A percentile compares a stretch with the other conserved stretches of the same genome.
phyloP scores from a whole-genome alignment of 2,113 vertebrate genomes.

The Dolichotis patagonum region DNA sequence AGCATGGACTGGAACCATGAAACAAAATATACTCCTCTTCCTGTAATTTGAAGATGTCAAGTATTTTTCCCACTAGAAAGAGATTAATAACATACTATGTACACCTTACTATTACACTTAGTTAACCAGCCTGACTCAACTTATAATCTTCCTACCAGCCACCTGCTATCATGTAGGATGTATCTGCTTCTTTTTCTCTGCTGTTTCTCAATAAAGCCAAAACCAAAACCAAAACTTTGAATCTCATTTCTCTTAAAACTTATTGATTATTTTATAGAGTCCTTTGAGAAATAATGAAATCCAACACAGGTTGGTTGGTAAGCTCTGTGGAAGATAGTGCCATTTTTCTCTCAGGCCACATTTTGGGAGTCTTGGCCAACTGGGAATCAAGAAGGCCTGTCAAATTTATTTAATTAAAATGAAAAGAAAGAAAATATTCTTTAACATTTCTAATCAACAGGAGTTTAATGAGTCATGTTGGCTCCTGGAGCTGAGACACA shows the following conservation, averaged over 20 bases:
- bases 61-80: not conserved
- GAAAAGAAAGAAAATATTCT: conserved; percentile 84
- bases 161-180: not conserved
- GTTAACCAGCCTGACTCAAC: not conserved
- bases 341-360: not conserved
- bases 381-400: conserved; percentile 62
- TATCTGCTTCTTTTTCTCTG: not conserved
- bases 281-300: conserved; percentile 5
- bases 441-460: conserved; percentile 85
- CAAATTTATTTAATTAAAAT: conserved; percentile 85
- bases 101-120: not conserved
- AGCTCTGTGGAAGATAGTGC: not conserved
- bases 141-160: not conserved
- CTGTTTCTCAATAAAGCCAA: not conserved
- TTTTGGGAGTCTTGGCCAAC: not conserved
- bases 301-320: not conserved
- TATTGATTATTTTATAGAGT: not conserved
- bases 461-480: conserved; percentile 85
- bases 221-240: not conserved
- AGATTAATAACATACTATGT: not conserved
- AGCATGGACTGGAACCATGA: not conserved
- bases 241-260: conserved; percentile 23
- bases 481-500: conserved; percentile 83
- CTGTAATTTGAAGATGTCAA: not conserved
- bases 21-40: not conserved